Conservation (phyloP, 2,797 vertebrate species). For the Bovichtus diacanthus region DNA sequence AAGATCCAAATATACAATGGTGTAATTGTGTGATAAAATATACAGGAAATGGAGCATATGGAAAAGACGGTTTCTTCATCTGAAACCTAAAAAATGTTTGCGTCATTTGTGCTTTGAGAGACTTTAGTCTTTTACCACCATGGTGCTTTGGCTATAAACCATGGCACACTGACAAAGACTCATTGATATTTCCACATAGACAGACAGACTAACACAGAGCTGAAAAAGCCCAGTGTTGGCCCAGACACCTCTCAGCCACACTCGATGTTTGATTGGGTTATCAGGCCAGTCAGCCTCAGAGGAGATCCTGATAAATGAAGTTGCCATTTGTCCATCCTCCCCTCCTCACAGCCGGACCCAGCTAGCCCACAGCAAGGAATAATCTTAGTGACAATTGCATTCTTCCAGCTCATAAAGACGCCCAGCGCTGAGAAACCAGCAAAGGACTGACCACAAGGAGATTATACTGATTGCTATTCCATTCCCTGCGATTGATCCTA, state of each 20-base stretch:
- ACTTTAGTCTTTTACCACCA: conserved; percentile 39
- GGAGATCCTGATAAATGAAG: conserved; percentile 73
- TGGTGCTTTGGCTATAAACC: conserved; percentile 52
- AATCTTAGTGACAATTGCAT: conserved; percentile 68
- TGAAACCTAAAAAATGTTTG: conserved; percentile 29
- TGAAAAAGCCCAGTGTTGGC: conserved; percentile 52
- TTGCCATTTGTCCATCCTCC: conserved; percentile 60
- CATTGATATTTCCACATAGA: conserved; percentile 71
- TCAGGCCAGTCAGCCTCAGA: conserved; percentile 64
- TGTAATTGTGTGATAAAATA: conserved; percentile 41
- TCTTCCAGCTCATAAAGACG: conserved; percentile 65
- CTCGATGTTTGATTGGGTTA: conserved; percentile 72
- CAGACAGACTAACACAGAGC: conserved; percentile 39
- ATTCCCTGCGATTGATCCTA: conserved; percentile 62
- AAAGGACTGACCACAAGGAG: conserved; percentile 58
- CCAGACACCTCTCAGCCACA: conserved; percentile 66
- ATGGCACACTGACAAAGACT: conserved; percentile 52
- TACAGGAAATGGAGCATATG: conserved; percentile 28
- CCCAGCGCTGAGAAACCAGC: conserved; percentile 54
- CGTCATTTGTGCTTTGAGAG: conserved; percentile 39
- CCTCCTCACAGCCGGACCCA: conserved; percentile 44
- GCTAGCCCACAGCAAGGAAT: conserved; percentile 56
- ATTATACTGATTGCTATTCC: conserved; percentile 73
- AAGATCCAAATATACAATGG: conserved; percentile 51
- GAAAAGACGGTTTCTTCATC: conserved; percentile 1